These are phyloP conservation scores for Zaprionus africanus DNA, from an alignment of 1,140 invertebrate genomes.

Conservation along the genomic window DNA sequence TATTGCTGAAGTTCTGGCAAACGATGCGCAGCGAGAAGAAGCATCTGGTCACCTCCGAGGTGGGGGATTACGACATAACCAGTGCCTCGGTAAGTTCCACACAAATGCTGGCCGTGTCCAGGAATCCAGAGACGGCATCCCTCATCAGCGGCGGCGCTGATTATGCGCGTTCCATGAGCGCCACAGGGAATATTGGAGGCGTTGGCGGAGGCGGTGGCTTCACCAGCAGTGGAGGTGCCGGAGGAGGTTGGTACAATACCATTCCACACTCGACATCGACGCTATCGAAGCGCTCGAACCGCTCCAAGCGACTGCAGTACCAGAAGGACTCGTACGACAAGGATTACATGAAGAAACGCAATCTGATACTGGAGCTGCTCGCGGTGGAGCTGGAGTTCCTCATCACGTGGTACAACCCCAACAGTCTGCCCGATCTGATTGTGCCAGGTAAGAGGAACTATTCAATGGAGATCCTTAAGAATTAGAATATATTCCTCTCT, in stretches of 20 bases:
- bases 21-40: constrained; percentile 98
- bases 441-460: constrained; percentile 84
- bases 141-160: constrained; percentile 85
- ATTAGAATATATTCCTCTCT: neutral
- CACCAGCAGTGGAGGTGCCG: neutral
- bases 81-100: constrained; percentile 85
- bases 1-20: constrained; percentile 98
- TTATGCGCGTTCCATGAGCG: constrained; percentile 87
- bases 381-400: constrained; percentile 97
- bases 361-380: constrained; percentile 96
- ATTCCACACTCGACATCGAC: constrained; percentile 90
- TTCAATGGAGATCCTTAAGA: no score
- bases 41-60: constrained; percentile 90
- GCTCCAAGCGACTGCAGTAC: constrained; percentile 88
- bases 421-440: constrained; percentile 89
- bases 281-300: constrained; percentile 91
- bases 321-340: constrained; percentile 93
- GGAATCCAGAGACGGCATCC: constrained; percentile 79
- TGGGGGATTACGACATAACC: constrained; percentile 83
- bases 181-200: constrained; percentile 85
- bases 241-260: constrained; percentile 94
- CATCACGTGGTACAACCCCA: constrained; percentile 97
- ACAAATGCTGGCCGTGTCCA: constrained; percentile 81
- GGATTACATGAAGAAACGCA: constrained; percentile 97
- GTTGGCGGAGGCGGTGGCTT: neutral